phyloP scores from a whole-genome alignment of 2,797 vertebrate genomes.

The Sebastes trivittatus region DNA sequence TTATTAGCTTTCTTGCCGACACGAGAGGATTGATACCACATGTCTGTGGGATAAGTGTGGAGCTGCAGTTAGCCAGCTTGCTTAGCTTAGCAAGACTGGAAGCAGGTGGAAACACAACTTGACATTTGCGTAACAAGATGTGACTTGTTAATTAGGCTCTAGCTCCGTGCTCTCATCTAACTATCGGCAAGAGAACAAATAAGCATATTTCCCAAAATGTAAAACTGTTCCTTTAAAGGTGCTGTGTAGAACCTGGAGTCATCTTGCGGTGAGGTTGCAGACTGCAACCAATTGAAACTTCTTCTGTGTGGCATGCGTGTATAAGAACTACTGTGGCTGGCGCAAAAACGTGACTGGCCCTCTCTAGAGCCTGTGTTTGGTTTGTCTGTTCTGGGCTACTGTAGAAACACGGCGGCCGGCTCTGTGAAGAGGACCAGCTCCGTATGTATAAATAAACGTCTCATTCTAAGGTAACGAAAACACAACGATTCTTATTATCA shows the following conservation, averaged over 20 bases:
- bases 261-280: no score
- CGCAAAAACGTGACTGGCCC: no score
- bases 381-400: background rate
- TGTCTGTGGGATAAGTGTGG: background rate
- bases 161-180: background rate
- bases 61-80: background rate
- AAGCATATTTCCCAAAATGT: background rate
- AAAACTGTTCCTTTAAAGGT: background rate
- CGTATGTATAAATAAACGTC: rapidly evolving
- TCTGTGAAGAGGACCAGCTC: no score
- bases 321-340: no score
- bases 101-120: background rate
- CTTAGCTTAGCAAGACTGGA: background rate
- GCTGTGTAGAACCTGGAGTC: no score
- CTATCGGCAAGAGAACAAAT: background rate
- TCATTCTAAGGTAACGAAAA: background rate
- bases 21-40: background rate
- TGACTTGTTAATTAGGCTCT: background rate
- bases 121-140: background rate
- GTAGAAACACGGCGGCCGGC: background rate
- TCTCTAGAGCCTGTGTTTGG: background rate
- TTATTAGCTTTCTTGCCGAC: background rate
- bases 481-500: background rate
- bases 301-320: no score
- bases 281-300: no score